Base-by-base conservation (phyloP, 2,113 vertebrate species). In the pig (Sus scrofa) region DNA sequence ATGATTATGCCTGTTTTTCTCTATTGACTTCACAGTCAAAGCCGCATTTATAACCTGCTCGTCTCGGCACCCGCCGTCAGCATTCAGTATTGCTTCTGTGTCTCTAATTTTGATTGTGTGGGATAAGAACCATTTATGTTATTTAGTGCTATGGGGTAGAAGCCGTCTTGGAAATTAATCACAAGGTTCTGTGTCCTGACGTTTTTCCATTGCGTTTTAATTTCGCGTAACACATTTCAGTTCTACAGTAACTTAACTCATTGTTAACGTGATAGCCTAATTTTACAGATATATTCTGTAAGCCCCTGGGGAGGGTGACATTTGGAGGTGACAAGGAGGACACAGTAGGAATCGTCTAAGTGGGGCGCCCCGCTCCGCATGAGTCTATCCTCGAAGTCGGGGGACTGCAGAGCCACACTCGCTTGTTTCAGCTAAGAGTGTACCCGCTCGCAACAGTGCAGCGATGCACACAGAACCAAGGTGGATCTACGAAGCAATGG, bases 371-470 rank as follows among this genome's bases (percentile, higher is more conserved):
- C 22, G 14, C 50, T 7, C 30, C 4, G 1, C 11, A 7, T 24
- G 27, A 50, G 30, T 52, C 22, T 13, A 39, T 52, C 50, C 63
- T 20, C 14, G 0, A 0, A 19, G 52, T 32, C 19, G 0, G 22
- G 20, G 52, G 44, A 19, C 54, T 2, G 27, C 1, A 63, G n/a
- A 68, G 1, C 44, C 2, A 5, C 44, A 3, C n/a, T 2, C 52
- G 1, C 32, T 19, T 50, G 2, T 15, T 18, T 2, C 19, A 1
- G 32, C 7, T 1, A 13, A 26, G 7, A 2, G 18, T 18, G 32
- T 1, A 9, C 26, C 37, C 1, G 1, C 73, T 62, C 34, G 0
- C 50, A 6, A 32, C 6, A 0, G 0, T 2, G 1, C 0, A 2
- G 20, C 22, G 11, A 15, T 13, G 0, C 2, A 19, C 60, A 22